Percentiles rank a stretch among this genome's conserved stretches.
These are phyloP conservation scores for Nixonia krombeini DNA, from an alignment of 1,140 invertebrate genomes.

Conservation along the genomic window DNA sequence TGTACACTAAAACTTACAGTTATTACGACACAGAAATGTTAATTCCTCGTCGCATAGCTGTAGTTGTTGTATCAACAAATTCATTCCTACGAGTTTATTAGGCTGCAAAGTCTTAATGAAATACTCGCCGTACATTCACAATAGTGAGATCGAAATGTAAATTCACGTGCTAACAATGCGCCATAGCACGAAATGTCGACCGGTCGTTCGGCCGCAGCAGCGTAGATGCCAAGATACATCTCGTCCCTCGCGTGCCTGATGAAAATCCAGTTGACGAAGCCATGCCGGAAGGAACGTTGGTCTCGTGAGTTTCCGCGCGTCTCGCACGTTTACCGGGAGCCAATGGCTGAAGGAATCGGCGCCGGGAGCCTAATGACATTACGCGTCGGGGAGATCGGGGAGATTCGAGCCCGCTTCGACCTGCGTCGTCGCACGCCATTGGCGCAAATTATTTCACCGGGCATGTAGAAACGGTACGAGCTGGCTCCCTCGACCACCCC, in stretches of 20 bases:
- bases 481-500: constrained; percentile 31
- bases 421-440: constrained; percentile 42
- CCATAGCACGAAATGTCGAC: too few relatives aligned
- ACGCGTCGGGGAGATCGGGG: constrained; percentile 43
- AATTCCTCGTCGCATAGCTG: too few relatives aligned
- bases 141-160: too few relatives aligned
- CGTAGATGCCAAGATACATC: too few relatives aligned
- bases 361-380: constrained; percentile 58
- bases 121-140: too few relatives aligned
- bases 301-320: constrained; percentile 4
- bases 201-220: too few relatives aligned
- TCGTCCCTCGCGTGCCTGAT: not conserved
- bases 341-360: constrained; percentile 45
- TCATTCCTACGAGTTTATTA: too few relatives aligned
- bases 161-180: too few relatives aligned
- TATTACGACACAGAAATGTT: too few relatives aligned
- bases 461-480: constrained; percentile 38
- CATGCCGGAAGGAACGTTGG: not conserved
- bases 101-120: too few relatives aligned
- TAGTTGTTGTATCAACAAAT: too few relatives aligned
- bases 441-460: constrained; percentile 38
- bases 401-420: constrained; percentile 10
- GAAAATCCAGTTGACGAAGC: constrained; percentile 1
- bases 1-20: too few relatives aligned
- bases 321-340: constrained; percentile 30